Conservation (phyloP, 2,113 vertebrate genomes). For the Regulus satrapa region DNA sequence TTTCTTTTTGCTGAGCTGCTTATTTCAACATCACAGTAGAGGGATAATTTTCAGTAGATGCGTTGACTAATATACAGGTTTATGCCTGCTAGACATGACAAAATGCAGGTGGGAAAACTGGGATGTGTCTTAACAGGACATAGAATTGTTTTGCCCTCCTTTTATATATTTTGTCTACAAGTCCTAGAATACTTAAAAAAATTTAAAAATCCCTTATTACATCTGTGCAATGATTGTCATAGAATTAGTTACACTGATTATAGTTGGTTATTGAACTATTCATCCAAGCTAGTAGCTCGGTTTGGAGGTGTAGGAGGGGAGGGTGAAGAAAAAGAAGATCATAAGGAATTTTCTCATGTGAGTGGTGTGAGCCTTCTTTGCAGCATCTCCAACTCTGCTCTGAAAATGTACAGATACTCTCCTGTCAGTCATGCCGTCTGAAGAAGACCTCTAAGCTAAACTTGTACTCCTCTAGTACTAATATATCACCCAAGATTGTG, state of each 20-base stretch:
- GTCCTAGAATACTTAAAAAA: not conserved
- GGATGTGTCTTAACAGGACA: not conserved
- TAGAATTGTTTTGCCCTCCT: not conserved
- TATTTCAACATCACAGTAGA: not conserved
- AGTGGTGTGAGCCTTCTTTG: not conserved
- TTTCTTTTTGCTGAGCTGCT: not conserved
- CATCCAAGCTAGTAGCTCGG: not conserved
- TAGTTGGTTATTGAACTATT: not conserved
- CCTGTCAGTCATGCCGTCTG: not conserved
- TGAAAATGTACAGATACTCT: not conserved
- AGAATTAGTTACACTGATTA: not conserved
- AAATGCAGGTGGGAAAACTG: not conserved
- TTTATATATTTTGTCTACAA: not conserved
- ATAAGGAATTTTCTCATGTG: not conserved
- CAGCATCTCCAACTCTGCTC: not conserved
- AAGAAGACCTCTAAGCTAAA: not conserved
- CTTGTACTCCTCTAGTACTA: not conserved
- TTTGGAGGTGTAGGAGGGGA: accelerated
- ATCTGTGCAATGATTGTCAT: not conserved
- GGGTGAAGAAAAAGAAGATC: not conserved
- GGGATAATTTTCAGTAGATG: not conserved
- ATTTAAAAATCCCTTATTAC: not conserved
- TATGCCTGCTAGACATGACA: not conserved
- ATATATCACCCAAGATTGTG: not conserved
- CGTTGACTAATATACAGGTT: not conserved